Evolutionary conservation across 2,888 invertebrate genomes (phyloP).

Genomic region (Andrena praecox): DNA sequence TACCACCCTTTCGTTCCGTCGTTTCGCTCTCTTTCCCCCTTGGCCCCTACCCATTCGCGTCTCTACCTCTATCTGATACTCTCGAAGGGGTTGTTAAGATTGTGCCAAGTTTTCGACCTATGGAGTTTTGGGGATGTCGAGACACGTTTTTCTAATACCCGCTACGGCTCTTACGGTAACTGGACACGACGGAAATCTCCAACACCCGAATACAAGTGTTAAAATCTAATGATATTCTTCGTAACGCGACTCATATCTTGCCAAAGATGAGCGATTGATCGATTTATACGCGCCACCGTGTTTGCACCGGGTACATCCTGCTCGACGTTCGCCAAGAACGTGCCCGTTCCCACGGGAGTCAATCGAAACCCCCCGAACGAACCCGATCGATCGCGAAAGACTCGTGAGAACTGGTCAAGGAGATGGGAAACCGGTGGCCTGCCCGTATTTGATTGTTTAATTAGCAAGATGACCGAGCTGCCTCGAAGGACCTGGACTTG

Average conservation of each 20-base stretch:
- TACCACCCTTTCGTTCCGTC: slow-evolving; percentile 42
- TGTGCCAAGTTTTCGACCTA: slow-evolving; percentile 76
- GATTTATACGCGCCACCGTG: too few relatives aligned
- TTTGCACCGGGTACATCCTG: too few relatives aligned
- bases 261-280: too few relatives aligned
- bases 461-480: slow-evolving; percentile 83
- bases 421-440: slow-evolving; percentile 71
- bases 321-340: not conserved
- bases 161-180: not conserved
- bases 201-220: too few relatives aligned
- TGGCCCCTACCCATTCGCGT: slow-evolving; percentile 32
- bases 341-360: slow-evolving; percentile 61
- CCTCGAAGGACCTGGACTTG: slow-evolving; percentile 68
- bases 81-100: slow-evolving; percentile 79
- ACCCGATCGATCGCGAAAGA: slow-evolving; percentile 80
- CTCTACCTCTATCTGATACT: slow-evolving; percentile 51
- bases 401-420: slow-evolving; percentile 75
- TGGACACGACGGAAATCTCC: not conserved
- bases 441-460: slow-evolving; percentile 85
- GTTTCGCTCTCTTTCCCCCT: slow-evolving; percentile 43
- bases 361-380: slow-evolving; percentile 81
- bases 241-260: too few relatives aligned
- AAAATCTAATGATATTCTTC: too few relatives aligned
- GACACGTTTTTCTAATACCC: slow-evolving; percentile 26
- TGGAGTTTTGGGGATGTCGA: slow-evolving; percentile 37